phyloP scores from a whole-genome alignment of 2,888 invertebrate species.

The Chymomyza procnemis region DNA sequence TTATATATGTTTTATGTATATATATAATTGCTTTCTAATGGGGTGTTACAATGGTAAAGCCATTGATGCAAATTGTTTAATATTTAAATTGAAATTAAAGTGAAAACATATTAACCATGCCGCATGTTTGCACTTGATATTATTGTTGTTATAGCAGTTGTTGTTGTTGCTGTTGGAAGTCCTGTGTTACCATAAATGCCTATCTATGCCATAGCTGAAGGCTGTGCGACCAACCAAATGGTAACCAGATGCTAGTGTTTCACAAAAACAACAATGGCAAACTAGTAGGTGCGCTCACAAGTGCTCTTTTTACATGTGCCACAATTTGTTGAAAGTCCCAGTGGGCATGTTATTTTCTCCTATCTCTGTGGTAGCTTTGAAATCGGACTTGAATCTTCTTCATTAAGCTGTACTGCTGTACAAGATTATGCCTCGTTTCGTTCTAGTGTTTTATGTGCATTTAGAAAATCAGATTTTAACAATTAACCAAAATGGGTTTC shows the following conservation, averaged over 20 bases:
- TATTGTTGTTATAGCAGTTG: not conserved
- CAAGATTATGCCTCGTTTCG: no score
- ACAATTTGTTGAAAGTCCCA: no score
- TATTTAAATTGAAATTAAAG: slow-evolving; percentile 25
- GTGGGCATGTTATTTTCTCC: no score
- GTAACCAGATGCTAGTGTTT: not conserved
- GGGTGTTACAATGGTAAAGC: slow-evolving; percentile 41
- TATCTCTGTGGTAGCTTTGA: no score
- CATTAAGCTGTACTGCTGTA: no score
- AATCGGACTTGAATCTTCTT: no score
- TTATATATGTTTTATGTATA: not conserved
- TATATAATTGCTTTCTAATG: slow-evolving; percentile 58
- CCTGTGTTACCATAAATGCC: slow-evolving; percentile 40
- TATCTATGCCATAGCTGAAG: slow-evolving; percentile 42
- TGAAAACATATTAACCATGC: slow-evolving; percentile 17
- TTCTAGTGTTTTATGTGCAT: no score
- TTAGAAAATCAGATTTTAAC: no score
- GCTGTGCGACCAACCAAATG: not conserved
- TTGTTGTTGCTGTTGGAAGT: slow-evolving; percentile 20
- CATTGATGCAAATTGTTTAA: not conserved
- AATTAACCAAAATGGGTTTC: no score
- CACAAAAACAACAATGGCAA: not conserved
- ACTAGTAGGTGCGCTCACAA: not conserved
- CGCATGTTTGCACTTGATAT: not conserved
- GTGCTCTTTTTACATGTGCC: not conserved